phyloP scores from a whole-genome alignment of 2,113 vertebrate species.

The Sialia sialis region DNA sequence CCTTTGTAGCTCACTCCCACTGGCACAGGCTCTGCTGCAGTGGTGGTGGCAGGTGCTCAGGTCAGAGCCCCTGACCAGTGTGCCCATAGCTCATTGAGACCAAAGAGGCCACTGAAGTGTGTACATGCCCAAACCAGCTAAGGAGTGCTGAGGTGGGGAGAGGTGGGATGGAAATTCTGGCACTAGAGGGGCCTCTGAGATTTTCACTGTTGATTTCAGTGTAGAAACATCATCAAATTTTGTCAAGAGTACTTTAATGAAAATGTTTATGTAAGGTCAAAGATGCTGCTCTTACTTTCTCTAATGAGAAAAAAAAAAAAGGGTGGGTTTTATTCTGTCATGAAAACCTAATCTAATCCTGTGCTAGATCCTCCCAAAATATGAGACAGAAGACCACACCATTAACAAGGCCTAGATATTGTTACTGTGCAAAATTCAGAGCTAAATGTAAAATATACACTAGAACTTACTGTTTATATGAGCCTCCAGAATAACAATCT shows the following conservation, averaged over 20 bases:
- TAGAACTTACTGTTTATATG: background rate
- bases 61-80: fast-evolving
- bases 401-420: background rate
- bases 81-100: background rate
- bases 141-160: background rate
- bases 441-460: background rate
- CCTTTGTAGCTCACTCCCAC: background rate
- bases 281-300: background rate
- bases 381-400: background rate
- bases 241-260: background rate
- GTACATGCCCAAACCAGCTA: background rate
- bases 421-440: background rate
- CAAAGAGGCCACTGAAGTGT: fast-evolving
- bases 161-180: background rate
- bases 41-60: background rate
- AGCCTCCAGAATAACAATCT: background rate
- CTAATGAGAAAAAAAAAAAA: background rate
- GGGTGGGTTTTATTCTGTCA: background rate
- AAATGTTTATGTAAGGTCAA: background rate
- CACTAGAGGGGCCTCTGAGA: background rate
- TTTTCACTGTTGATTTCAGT: background rate
- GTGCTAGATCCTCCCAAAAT: background rate
- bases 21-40: background rate
- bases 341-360: background rate
- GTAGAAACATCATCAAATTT: background rate